These are phyloP conservation scores for Aphidoletes aphidimyza DNA, from an alignment of 2,888 invertebrate species.

Conservation along the genomic window DNA sequence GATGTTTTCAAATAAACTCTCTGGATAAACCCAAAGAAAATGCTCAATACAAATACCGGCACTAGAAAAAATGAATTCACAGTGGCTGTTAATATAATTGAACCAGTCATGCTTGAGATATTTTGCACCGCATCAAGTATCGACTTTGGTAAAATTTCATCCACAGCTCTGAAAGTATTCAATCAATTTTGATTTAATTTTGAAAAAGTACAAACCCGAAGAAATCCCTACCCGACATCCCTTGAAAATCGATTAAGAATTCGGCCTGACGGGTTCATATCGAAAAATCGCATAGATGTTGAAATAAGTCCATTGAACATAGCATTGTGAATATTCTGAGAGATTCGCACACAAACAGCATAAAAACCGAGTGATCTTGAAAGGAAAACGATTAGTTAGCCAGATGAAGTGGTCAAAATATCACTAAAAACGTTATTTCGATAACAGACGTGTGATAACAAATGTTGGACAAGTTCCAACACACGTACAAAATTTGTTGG, in stretches of 20 bases:
- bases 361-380: slow-evolving; percentile 77
- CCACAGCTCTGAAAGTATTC: slow-evolving; percentile 75
- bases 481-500: no score
- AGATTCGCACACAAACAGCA: slow-evolving; percentile 71
- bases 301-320: slow-evolving; percentile 72
- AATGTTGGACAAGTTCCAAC: no score
- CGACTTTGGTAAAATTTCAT: slow-evolving; percentile 79
- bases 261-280: slow-evolving; percentile 76
- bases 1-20: slow-evolving; percentile 75
- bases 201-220: neutral
- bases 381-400: neutral
- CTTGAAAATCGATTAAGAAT: slow-evolving; percentile 53
- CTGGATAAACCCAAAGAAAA: slow-evolving; percentile 71
- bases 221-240: neutral
- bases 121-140: slow-evolving; percentile 74
- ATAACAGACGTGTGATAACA: no score
- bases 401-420: neutral
- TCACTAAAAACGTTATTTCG: no score
- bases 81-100: slow-evolving; percentile 73
- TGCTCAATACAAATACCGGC: slow-evolving; percentile 70
- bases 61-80: slow-evolving; percentile 72
- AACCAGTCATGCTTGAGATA: slow-evolving; percentile 67
- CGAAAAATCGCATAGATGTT: slow-evolving; percentile 77
- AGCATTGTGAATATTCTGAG: slow-evolving; percentile 74
- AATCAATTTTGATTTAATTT: neutral